Percentiles rank a stretch among this genome's conserved stretches.
These are phyloP conservation scores for Allygus modestus DNA, from an alignment of 2,888 invertebrate species.

Conservation along the genomic window DNA sequence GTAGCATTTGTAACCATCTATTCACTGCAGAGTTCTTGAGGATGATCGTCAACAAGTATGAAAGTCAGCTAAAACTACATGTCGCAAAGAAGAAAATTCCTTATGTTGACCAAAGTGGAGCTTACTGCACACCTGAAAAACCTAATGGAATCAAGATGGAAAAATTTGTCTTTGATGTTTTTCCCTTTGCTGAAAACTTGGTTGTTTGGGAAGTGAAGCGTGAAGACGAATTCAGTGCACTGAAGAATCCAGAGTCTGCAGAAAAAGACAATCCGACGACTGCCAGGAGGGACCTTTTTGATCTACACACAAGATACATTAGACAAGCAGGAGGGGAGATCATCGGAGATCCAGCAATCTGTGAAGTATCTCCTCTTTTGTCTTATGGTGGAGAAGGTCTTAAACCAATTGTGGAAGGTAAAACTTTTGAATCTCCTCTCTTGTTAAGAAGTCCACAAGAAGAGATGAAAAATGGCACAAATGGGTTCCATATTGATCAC, in stretches of 20 bases:
- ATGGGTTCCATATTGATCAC: conserved; percentile 58
- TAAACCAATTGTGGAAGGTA: conserved; percentile 80
- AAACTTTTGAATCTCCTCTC: conserved; percentile 83
- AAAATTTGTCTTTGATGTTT: conserved; percentile 99
- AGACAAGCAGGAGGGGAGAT: conserved; percentile 89
- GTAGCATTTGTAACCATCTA: conserved; percentile 99
- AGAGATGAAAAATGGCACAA: conserved; percentile 57
- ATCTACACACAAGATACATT: conserved; percentile 88
- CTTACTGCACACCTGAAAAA: conserved; percentile 84
- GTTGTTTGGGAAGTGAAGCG: conserved; percentile 95
- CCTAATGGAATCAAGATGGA: conserved; percentile 99
- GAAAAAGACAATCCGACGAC: conserved; percentile 96
- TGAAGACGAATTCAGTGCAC: conserved; percentile 96
- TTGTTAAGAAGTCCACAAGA: conserved; percentile 74
- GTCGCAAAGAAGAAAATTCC: conserved; percentile 99
- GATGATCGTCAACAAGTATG: conserved; percentile 83
- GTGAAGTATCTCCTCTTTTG: conserved; percentile 94
- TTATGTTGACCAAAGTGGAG: conserved; percentile 84
- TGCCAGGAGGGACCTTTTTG: conserved; percentile 86
- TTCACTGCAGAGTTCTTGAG: conserved; percentile 93
- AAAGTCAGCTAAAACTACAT: conserved; percentile 90
- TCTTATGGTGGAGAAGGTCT: conserved; percentile 95
- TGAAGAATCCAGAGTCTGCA: conserved; percentile 96
- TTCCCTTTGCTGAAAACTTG: conserved; percentile 93
- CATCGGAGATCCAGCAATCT: conserved; percentile 76